Base-by-base conservation (phyloP, 2,113 vertebrate genomes). In the Bagarius yarrelli region DNA sequence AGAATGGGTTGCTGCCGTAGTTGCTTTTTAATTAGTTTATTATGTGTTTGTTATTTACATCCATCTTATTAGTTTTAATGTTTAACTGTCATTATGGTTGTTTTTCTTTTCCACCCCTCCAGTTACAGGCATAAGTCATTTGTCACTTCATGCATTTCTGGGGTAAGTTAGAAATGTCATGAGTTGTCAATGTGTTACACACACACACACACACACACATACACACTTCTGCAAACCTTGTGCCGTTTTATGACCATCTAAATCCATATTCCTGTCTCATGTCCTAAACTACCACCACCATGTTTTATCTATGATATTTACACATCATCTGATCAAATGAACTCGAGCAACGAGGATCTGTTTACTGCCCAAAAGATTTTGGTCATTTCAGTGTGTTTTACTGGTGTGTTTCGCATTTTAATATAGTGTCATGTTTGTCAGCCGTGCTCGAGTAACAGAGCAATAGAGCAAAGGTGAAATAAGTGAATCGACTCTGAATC, bases 61-160 rank as follows among this genome's bases (percentile, higher is more conserved):
- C 55, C 78, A 60, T 78, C 63, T 91, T 88, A 25, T 80, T 72
- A 61, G 30, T 79, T 78, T 79, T 34, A 59, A 52, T 86, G 85
- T 60, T 91, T 94, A 91, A 91, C 85, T 67, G 63, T 92, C 88
- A 92, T 90, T 90, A 87, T 91, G 91, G 84, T 91, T 89, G 92
- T 94, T 95, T 91, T 86, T 50, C 76, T 61, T 53, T 27, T 69
- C 40, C 69, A 53, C 34, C 44, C 70, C 21, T 67, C 89, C 87
- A 92, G 87, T 96, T 96, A 85, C 95, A 99, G 97, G 97, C 97
- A 92, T 98, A 86, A 84, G 69, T 95, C 96, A 96, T 96, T 75
- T 97, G 93, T 96, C 93, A 95, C 94, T 92, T 94, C 95, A 95
- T 97, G 91, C 95, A 92, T 96, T 96, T 94, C 91, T 99, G 97